Conservation (phyloP, 2,888 invertebrate species). For the Cotesia congregata region DNA sequence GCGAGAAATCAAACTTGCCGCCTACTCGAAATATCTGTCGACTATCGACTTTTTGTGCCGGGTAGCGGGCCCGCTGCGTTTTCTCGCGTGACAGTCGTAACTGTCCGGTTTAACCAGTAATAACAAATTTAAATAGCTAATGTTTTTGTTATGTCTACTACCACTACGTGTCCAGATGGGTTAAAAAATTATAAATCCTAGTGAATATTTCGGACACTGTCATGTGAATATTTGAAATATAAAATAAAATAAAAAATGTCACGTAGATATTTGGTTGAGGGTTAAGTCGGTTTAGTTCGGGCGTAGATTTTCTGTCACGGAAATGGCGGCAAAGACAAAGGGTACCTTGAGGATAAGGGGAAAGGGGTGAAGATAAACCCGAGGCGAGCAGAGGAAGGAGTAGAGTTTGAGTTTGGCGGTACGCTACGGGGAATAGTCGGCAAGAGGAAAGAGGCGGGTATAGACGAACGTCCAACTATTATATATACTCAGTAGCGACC, state of each 20-base stretch:
- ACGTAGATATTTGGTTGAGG: neutral
- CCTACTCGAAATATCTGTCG: neutral
- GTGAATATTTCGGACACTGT: neutral
- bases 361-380: slow-evolving; percentile 8
- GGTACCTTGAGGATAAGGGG: slow-evolving; percentile 7
- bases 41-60: slow-evolving; percentile 38
- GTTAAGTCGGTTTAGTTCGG: slow-evolving; percentile 9
- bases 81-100: slow-evolving; percentile 19
- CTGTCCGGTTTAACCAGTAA: neutral
- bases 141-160: too few species aligned
- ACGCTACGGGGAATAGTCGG: neutral
- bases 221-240: neutral
- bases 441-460: slow-evolving; percentile 47
- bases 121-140: neutral
- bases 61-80: neutral
- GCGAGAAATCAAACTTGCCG: slow-evolving; percentile 24
- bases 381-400: slow-evolving; percentile 3
- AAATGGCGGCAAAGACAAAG: slow-evolving; percentile 32
- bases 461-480: slow-evolving; percentile 57
- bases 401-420: neutral
- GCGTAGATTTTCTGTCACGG: slow-evolving; percentile 7
- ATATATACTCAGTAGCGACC: slow-evolving; percentile 42
- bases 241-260: neutral
- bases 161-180: too few species aligned
- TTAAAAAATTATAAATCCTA: too few species aligned